Percentiles rank a stretch among this genome's conserved stretches.
Conservation (phyloP, 2,797 vertebrate species). For the Gymnothorax reevesii region DNA sequence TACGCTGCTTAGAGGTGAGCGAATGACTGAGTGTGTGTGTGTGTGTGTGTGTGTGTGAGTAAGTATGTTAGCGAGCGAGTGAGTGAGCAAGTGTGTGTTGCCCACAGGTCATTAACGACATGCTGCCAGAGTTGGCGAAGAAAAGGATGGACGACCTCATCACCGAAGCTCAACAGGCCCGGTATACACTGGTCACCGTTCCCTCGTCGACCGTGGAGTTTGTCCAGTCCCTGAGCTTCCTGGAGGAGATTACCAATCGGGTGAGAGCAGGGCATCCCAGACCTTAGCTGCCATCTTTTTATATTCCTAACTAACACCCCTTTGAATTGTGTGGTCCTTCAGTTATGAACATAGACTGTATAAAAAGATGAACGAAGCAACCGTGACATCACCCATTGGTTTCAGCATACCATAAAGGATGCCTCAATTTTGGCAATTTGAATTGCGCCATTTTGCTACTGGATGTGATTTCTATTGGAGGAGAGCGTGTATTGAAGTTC, state of each 20-base stretch:
- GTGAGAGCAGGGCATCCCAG: slow-evolving; percentile 59
- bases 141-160: slow-evolving; percentile 74
- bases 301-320: background rate
- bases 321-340: background rate
- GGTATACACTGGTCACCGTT: slow-evolving; percentile 72
- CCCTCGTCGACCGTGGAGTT: slow-evolving; percentile 76
- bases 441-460: no score
- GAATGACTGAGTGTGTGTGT: background rate
- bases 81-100: background rate
- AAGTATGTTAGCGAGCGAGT: background rate
- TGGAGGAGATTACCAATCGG: slow-evolving; percentile 81
- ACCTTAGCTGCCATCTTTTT: background rate
- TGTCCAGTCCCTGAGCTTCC: slow-evolving; percentile 75
- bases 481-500: no score
- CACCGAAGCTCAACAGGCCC: slow-evolving; percentile 74
- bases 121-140: slow-evolving; percentile 76
- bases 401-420: no score
- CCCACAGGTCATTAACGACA: slow-evolving; percentile 74
- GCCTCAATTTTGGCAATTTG: no score
- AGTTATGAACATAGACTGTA: background rate
- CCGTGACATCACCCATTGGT: no score
- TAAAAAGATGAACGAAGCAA: no score
- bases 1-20: slow-evolving; percentile 77
- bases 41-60: background rate
- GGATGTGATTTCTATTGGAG: no score